A percentile compares a stretch with the other conserved stretches of the same genome.
phyloP scores from a whole-genome alignment of 2,113 vertebrate genomes.

The Pseudorectes ferrugineus region DNA sequence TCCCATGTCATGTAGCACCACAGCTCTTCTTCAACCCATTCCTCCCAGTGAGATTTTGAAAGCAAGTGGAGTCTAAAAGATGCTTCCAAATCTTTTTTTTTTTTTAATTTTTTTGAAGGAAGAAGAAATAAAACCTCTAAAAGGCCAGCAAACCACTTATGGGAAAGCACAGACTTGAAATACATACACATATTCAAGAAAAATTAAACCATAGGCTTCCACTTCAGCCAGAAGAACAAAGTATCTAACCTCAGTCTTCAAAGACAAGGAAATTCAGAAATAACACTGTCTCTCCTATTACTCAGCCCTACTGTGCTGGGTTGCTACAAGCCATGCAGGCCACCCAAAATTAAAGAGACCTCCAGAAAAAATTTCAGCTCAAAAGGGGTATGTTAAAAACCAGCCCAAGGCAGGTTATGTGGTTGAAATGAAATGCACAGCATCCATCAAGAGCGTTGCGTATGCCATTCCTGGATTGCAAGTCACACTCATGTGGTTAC shows the following conservation, averaged over 20 bases:
- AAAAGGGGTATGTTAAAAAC: constrained; percentile 1
- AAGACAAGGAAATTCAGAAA: constrained; percentile 38
- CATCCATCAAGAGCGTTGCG: background rate
- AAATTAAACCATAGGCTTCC: background rate
- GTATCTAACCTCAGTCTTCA: constrained; percentile 18
- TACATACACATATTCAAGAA: background rate
- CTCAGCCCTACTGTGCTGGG: background rate
- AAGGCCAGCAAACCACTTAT: background rate
- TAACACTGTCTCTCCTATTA: background rate
- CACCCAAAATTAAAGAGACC: constrained; percentile 42
- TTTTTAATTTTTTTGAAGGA: background rate
- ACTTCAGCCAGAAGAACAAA: constrained; percentile 11
- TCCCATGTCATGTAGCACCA: background rate
- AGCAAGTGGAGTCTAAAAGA: background rate
- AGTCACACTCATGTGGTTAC: constrained; percentile 17
- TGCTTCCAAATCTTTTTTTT: background rate
- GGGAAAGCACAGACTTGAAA: background rate
- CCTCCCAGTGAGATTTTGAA: background rate
- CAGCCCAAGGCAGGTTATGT: constrained; percentile 42
- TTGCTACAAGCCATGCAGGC: background rate
- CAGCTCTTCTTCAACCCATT: background rate
- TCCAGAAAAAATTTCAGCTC: constrained; percentile 11
- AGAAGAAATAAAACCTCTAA: background rate
- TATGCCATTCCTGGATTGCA: background rate
- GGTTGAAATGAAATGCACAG: constrained; percentile 20